Evolutionary conservation across 2,797 vertebrate species (phyloP).

Genomic region (Hypotaenidia philippensis): DNA sequence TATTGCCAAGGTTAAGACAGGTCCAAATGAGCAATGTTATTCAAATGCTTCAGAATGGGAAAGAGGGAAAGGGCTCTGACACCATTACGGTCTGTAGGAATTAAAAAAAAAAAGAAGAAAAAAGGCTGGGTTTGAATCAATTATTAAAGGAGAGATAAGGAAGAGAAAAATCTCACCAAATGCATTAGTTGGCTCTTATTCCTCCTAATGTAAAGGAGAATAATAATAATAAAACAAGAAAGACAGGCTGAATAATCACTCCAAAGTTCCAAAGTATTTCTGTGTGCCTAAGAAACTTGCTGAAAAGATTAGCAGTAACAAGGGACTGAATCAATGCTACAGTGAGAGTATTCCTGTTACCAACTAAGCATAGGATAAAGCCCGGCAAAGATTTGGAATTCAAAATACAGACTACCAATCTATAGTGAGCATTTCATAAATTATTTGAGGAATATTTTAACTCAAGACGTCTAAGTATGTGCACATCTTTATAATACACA

Average conservation of each 20-base stretch:
- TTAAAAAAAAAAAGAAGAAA: not conserved
- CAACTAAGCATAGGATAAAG: not conserved
- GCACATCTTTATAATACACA: not conserved
- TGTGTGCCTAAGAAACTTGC: not conserved
- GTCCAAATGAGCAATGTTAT: conserved; percentile 60
- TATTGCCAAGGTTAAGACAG: conserved; percentile 56
- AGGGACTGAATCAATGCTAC: not conserved
- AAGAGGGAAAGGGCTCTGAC: conserved; percentile 40
- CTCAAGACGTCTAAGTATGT: not conserved
- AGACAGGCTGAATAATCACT: not conserved
- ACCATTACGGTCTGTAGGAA: conserved; percentile 1
- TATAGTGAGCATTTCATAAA: not conserved
- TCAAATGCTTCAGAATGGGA: conserved; percentile 35
- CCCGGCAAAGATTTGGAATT: not conserved
- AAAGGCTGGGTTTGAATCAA: not conserved
- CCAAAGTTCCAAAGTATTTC: not conserved
- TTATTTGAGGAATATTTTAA: not conserved
- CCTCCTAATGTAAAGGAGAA: not conserved
- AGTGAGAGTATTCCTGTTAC: not conserved
- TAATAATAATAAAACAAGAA: not conserved
- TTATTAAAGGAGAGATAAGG: conserved; percentile 46
- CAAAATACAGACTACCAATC: not conserved
- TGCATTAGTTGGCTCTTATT: conserved; percentile 39
- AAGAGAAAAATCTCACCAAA: conserved; percentile 38
- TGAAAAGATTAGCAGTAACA: not conserved